Percentiles rank a stretch among this genome's conserved stretches.
Conservation (phyloP, 2,797 vertebrate species). For the Liparis tanakae region DNA sequence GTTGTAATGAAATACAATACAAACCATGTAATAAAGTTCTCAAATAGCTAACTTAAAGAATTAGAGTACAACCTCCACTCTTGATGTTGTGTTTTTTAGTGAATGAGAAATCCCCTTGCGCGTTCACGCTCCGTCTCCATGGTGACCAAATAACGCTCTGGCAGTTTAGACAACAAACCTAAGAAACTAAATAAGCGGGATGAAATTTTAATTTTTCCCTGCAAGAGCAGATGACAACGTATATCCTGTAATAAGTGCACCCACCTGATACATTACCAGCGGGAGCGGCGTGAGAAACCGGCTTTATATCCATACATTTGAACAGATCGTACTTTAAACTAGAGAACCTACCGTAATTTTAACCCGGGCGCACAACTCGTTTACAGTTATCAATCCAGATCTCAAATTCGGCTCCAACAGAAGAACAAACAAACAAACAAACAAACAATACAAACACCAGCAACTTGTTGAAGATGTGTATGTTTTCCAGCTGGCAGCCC, state of each 20-base stretch:
- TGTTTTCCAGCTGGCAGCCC: constrained; percentile 29
- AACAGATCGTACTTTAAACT: neutral
- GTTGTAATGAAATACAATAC: neutral
- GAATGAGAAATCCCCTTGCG: constrained; percentile 47
- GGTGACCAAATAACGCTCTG: constrained; percentile 68
- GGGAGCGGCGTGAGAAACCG: too few relatives aligned
- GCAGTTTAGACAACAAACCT: constrained; percentile 63
- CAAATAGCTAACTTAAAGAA: neutral
- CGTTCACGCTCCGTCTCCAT: constrained; percentile 78
- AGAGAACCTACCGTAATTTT: constrained; percentile 47
- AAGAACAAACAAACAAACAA: neutral
- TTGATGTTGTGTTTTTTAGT: neutral
- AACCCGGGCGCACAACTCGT: neutral
- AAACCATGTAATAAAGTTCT: neutral
- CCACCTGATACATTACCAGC: neutral
- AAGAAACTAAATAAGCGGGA: constrained; percentile 1
- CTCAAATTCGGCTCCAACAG: neutral
- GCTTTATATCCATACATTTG: neutral
- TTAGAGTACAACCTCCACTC: neutral
- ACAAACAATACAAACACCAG: neutral
- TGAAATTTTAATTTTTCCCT: neutral
- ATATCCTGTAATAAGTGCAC: neutral
- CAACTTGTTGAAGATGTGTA: neutral
- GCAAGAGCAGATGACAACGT: accelerated
- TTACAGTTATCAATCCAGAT: neutral